phyloP scores from a whole-genome alignment of 2,888 invertebrate genomes.

The Melipona beecheii region DNA sequence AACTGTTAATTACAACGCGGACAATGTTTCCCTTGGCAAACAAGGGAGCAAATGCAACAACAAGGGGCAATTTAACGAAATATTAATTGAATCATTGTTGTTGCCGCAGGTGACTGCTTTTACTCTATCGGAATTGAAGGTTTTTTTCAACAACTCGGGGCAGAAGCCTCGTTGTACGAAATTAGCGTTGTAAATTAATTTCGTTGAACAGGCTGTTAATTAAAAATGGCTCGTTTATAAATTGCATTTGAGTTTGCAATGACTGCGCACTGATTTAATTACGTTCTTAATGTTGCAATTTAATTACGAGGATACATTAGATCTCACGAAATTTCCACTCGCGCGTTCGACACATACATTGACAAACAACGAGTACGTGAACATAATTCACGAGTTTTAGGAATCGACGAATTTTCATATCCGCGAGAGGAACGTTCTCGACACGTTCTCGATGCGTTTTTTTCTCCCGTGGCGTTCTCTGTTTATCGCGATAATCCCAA shows the following conservation, averaged over 20 bases:
- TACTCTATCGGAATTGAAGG: neutral
- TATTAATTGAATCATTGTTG: neutral
- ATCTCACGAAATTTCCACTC: neutral
- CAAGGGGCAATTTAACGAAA: neutral
- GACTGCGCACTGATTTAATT: neutral
- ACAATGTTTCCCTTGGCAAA: too few species aligned
- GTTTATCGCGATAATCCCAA: constrained; percentile 8
- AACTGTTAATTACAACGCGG: neutral
- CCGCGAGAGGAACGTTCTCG: neutral
- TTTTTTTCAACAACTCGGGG: neutral
- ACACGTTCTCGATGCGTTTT: neutral
- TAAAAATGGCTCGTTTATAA: neutral
- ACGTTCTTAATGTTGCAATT: neutral
- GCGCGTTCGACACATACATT: neutral
- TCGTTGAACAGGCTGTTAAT: neutral
- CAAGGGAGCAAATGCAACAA: neutral
- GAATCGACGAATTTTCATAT: neutral
- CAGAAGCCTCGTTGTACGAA: neutral
- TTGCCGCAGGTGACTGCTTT: too few species aligned
- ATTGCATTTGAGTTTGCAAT: neutral
- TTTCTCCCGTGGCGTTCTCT: neutral
- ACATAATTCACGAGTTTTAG: too few species aligned
- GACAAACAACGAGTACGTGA: neutral
- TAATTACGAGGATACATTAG: neutral
- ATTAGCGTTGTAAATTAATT: constrained; percentile 2